Conservation (phyloP, 1,140 invertebrate species). For the Dreissena polymorpha region DNA sequence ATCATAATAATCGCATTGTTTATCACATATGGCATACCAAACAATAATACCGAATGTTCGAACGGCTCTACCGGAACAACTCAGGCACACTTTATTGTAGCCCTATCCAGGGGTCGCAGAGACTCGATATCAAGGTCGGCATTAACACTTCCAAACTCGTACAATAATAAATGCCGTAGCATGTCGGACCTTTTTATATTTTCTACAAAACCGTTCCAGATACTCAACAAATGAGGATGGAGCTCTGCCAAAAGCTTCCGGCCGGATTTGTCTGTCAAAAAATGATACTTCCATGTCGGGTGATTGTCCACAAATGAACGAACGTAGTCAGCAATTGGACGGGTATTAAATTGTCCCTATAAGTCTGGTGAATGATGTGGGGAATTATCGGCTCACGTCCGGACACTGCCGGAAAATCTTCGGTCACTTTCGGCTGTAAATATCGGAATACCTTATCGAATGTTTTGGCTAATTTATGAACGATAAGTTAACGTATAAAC, state of each 20-base stretch:
- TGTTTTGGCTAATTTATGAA: too few species aligned
- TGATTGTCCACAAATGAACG: too few species aligned
- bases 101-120: conserved; percentile 60
- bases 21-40: conserved; percentile 59
- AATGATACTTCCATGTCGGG: conserved; percentile 48
- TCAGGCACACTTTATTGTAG: conserved; percentile 64
- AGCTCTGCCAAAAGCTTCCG: not conserved
- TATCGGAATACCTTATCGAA: too few species aligned
- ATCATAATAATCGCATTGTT: conserved; percentile 74
- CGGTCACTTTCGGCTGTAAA: too few species aligned
- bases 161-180: conserved; percentile 67
- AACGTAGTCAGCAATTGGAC: too few species aligned
- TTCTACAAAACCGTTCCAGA: conserved; percentile 1
- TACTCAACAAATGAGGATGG: conserved; percentile 20
- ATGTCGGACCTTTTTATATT: not conserved
- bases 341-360: conserved; percentile 62
- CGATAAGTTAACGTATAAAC: too few species aligned
- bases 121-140: conserved; percentile 68
- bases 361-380: conserved; percentile 73
- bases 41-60: conserved; percentile 64
- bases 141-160: conserved; percentile 71
- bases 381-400: conserved; percentile 56
- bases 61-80: conserved; percentile 70
- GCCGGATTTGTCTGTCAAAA: conserved; percentile 31
- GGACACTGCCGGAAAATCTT: conserved; percentile 55